Evolutionary conservation across 2,888 invertebrate genomes (phyloP), one percentile per base, ranked within the genome.

Genomic region (Anarsia innoxiella): DNA sequence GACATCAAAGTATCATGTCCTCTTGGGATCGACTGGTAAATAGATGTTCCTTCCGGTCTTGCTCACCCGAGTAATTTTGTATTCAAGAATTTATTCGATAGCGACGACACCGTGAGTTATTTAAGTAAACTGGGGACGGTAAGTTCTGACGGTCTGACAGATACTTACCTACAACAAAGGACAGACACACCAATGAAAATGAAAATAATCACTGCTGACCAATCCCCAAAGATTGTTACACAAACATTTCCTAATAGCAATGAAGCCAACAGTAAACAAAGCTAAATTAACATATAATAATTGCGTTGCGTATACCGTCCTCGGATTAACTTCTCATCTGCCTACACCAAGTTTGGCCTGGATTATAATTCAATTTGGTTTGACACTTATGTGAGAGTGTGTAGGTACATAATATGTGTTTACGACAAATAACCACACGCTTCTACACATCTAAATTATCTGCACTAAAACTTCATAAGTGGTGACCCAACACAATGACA

Each of bases 291-390:
- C 66, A 66, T 70, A 65, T 53, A 44, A 49, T 63, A 68, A 68
- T 69, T 63, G 53, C 48, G 56, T 65, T 66, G 53, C 49, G 56
- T 66, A 65, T 59, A 53, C 47, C 54, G 56, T 55, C 56, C 54
- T 59, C 48, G 56, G 65, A 66, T 72, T 62, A 59, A 59, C 52
- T 63, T 59, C 59, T 58, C 57, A 57, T 62, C 57, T 51, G 55
- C 60, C 55, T 56, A 60, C 60, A 53, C 53, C 40, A 39, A 49
- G 49, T 55, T 53, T 44, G 50, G 44, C 49, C 45, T 40, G 48
- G 59, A 57, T 66, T 64, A 56, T 66, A 59, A 70, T 66, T 66
- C 49, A 67, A 71, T 72, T 66, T 62, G 37, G 44, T 43, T 53
- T 48, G 53, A n/a, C n/a, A n/a, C n/a, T n/a, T n/a, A n/a, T n/a